These are phyloP conservation scores for Heliconius hortense DNA, from an alignment of 2,888 invertebrate species.

Conservation along the genomic window DNA sequence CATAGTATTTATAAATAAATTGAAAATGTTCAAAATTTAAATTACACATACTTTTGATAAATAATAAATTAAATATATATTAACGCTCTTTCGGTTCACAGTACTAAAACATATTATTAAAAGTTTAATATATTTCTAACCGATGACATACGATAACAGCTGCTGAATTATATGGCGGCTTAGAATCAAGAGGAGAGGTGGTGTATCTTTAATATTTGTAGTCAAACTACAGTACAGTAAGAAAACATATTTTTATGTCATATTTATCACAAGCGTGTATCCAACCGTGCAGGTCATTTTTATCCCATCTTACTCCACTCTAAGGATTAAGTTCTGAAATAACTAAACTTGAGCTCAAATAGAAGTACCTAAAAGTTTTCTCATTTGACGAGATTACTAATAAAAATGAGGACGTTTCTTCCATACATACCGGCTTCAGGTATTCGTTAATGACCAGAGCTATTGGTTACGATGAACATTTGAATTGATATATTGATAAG, in stretches of 20 bases:
- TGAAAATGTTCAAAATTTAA: too few species aligned
- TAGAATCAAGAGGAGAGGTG: background rate
- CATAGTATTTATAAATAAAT: too few species aligned
- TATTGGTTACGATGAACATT: background rate
- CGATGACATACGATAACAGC: background rate
- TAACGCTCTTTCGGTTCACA: background rate
- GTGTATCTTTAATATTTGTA: too few species aligned
- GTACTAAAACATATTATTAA: background rate
- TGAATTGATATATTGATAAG: slow-evolving; percentile 54
- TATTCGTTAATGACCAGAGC: slow-evolving; percentile 5
- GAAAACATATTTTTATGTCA: background rate
- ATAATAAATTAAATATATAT: too few species aligned
- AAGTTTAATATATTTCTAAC: background rate
- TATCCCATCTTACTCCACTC: slow-evolving; percentile 27
- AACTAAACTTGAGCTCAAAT: slow-evolving; percentile 44
- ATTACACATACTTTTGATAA: too few species aligned
- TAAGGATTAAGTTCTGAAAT: slow-evolving; percentile 42
- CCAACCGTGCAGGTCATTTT: slow-evolving; percentile 13
- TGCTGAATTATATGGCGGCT: background rate
- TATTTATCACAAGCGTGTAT: slow-evolving; percentile 3
- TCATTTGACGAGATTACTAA: slow-evolving; percentile 51
- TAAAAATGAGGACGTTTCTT: slow-evolving; percentile 46
- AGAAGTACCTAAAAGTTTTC: slow-evolving; percentile 50
- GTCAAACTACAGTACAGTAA: too few species aligned
- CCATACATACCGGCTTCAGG: slow-evolving; percentile 33